Conservation (phyloP, 2,113 vertebrate species). For the Nannospalax galili region DNA sequence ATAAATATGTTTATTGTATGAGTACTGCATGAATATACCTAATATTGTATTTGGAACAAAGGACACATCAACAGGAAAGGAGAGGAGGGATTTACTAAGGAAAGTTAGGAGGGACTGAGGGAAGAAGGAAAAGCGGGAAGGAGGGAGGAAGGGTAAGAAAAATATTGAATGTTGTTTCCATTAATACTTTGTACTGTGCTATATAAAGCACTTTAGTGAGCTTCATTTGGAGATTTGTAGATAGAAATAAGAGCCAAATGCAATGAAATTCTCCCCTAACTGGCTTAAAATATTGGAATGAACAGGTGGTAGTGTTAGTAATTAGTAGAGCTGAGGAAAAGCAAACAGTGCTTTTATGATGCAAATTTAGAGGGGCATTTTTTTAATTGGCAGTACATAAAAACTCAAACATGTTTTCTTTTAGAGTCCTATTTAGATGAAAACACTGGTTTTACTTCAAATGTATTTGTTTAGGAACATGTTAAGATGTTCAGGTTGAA, state of each 20-base stretch:
- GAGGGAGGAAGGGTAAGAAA: fast-evolving
- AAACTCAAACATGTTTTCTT: constrained; percentile 70
- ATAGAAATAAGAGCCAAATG: constrained; percentile 20
- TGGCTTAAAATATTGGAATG: constrained; percentile 22
- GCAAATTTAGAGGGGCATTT: constrained; percentile 70
- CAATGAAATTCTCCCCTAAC: background rate
- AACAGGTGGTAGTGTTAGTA: background rate
- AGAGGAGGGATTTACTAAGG: background rate
- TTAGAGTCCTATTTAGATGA: constrained; percentile 80
- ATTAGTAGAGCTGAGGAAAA: background rate
- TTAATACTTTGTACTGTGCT: background rate
- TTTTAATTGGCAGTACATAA: constrained; percentile 70
- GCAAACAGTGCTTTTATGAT: background rate
- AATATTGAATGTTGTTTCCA: constrained; percentile 33
- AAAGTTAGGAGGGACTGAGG: background rate
- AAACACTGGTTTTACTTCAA: constrained; percentile 74
- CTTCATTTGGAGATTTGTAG: background rate
- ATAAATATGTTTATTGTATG: background rate
- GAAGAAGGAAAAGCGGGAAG: fast-evolving
- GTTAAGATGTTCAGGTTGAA: constrained; percentile 71
- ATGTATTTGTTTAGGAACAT: constrained; percentile 67
- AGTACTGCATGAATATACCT: background rate
- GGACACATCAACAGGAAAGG: background rate
- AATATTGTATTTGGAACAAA: background rate
- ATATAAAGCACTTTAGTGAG: background rate